phyloP scores from a whole-genome alignment of 2,888 invertebrate genomes.

The Nowickia ferox region DNA sequence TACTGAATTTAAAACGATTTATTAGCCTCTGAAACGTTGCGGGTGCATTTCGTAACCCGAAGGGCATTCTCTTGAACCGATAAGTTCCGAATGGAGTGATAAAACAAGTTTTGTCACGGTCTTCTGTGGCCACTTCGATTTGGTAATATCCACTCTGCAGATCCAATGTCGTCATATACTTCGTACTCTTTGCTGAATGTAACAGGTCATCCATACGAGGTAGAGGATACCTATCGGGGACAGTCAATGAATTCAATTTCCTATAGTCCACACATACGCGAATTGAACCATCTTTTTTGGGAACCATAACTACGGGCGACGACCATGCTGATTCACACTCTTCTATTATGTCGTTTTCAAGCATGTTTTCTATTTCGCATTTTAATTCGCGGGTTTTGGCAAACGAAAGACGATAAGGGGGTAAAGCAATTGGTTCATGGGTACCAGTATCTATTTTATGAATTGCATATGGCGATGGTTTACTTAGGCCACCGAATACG shows the following conservation, averaged over 20 bases:
- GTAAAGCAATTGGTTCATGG: slow-evolving; percentile 77
- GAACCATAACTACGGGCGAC: slow-evolving; percentile 78
- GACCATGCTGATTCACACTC: slow-evolving; percentile 80
- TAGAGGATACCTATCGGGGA: slow-evolving; percentile 78
- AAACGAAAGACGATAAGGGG: slow-evolving; percentile 78
- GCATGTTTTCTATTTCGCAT: slow-evolving; percentile 76
- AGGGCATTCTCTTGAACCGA: slow-evolving; percentile 62
- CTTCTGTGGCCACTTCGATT: slow-evolving; percentile 58
- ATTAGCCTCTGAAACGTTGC: slow-evolving; percentile 73
- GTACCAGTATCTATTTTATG: slow-evolving; percentile 77
- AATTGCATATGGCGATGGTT: slow-evolving; percentile 41
- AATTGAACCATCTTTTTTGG: slow-evolving; percentile 74
- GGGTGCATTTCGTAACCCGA: slow-evolving; percentile 59
- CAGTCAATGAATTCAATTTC: slow-evolving; percentile 76
- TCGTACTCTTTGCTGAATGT: slow-evolving; percentile 73
- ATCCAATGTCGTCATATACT: slow-evolving; percentile 79
- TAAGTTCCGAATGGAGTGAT: slow-evolving; percentile 64
- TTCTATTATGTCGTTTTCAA: slow-evolving; percentile 78
- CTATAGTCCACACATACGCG: slow-evolving; percentile 77
- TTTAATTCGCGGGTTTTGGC: slow-evolving; percentile 65
- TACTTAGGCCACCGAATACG: too few relatives aligned
- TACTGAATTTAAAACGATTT: slow-evolving; percentile 71
- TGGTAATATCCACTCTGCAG: slow-evolving; percentile 75
- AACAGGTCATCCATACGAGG: slow-evolving; percentile 79
- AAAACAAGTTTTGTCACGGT: slow-evolving; percentile 66